phyloP scores from a whole-genome alignment of 2,888 invertebrate species.

The Acanthosoma haemorrhoidale region DNA sequence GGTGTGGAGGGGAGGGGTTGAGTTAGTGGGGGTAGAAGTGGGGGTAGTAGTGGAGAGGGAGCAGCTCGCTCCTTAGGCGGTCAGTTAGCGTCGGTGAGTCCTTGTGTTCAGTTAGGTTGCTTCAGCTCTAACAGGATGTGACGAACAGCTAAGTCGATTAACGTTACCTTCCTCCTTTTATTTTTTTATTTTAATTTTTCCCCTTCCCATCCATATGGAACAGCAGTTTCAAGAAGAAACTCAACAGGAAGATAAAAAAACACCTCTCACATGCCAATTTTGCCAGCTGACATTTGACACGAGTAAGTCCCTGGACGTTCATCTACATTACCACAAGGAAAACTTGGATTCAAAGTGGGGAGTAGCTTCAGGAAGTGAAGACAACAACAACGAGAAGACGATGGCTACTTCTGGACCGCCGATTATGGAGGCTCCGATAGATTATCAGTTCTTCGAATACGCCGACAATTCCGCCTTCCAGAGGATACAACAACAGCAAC shows the following conservation, averaged over 20 bases:
- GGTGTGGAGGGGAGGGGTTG: neutral
- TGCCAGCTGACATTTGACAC: slow-evolving; percentile 71
- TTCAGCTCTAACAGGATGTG: neutral
- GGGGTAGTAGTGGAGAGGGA: slow-evolving; percentile 1
- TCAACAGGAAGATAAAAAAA: slow-evolving; percentile 21
- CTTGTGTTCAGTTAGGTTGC: neutral
- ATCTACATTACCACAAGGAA: slow-evolving; percentile 73
- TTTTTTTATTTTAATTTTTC: slow-evolving; percentile 29
- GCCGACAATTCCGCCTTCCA: slow-evolving; percentile 49
- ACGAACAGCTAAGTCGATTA: slow-evolving; percentile 11
- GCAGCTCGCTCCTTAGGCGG: neutral
- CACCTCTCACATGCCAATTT: slow-evolving; percentile 62
- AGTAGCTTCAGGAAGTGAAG: slow-evolving; percentile 48
- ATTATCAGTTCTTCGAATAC: slow-evolving; percentile 49
- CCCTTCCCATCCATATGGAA: slow-evolving; percentile 11
- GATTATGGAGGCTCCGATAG: slow-evolving; percentile 68
- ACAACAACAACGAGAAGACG: slow-evolving; percentile 47
- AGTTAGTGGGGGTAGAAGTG: neutral
- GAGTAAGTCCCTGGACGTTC: slow-evolving; percentile 69
- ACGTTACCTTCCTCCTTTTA: slow-evolving; percentile 28
- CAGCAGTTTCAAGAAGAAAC: neutral
- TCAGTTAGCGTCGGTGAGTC: neutral
- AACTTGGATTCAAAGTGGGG: slow-evolving; percentile 70
- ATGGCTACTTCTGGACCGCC: slow-evolving; percentile 28
- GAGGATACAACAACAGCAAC: slow-evolving; percentile 15